Percentiles rank a stretch among this genome's conserved stretches.
Evolutionary conservation across 1,140 invertebrate species (phyloP).

Genomic region (Lasioglossum baleicum): DNA sequence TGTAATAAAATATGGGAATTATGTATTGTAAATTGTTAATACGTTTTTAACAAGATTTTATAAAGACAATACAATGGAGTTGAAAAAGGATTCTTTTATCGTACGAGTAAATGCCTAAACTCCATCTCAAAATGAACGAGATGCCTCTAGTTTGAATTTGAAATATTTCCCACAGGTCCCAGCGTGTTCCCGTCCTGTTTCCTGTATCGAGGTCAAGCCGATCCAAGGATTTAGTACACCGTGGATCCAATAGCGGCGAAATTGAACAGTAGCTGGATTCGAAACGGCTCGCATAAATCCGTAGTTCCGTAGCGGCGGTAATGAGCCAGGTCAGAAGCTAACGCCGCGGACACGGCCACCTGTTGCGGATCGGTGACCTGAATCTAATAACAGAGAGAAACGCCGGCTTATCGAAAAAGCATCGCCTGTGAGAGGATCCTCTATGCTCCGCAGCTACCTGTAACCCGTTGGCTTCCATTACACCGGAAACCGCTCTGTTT

Average conservation of each 20-base stretch:
- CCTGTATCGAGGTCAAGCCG: not conserved
- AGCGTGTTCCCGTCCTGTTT: not conserved
- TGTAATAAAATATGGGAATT: too few species aligned
- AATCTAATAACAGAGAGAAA: conserved; percentile 51
- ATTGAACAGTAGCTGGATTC: not conserved
- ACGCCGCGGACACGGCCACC: conserved; percentile 25
- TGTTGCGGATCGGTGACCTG: conserved; percentile 54
- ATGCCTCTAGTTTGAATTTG: too few species aligned
- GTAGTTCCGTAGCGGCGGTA: not conserved
- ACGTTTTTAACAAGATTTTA: too few species aligned
- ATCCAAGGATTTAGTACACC: not conserved
- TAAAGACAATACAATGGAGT: too few species aligned
- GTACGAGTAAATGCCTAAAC: too few species aligned
- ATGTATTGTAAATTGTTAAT: too few species aligned
- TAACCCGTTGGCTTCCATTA: conserved; percentile 42
- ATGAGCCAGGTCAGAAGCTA: conserved; percentile 43
- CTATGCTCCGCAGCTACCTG: not conserved
- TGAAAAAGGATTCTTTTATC: too few species aligned
- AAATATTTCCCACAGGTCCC: too few species aligned
- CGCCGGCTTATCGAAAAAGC: conserved; percentile 19
- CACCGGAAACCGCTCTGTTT: not conserved
- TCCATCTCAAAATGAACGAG: too few species aligned
- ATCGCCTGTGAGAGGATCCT: conserved; percentile 16
- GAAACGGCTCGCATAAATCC: conserved; percentile 2
- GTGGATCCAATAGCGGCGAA: not conserved